Conservation (phyloP, 2,113 vertebrate species). For the Callorhinus ursinus region DNA sequence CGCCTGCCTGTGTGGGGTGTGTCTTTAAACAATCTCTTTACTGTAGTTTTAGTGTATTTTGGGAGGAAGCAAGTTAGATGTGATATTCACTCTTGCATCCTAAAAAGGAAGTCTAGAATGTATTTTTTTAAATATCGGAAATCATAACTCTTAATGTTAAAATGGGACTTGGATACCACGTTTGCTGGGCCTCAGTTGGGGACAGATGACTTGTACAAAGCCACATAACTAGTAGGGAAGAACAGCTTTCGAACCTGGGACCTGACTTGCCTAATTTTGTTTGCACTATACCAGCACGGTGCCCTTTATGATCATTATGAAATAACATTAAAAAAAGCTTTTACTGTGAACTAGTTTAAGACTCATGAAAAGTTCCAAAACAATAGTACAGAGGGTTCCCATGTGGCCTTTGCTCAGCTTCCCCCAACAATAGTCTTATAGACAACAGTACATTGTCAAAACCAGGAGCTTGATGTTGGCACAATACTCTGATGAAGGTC, state of each 20-base stretch:
- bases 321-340: not conserved
- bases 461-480: not conserved
- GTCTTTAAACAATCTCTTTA: not conserved
- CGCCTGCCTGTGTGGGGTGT: not conserved
- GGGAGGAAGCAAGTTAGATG: not conserved
- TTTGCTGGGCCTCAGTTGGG: not conserved
- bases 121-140: not conserved
- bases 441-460: not conserved
- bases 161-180: not conserved
- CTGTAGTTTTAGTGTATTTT: not conserved
- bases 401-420: not conserved
- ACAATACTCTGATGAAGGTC: not conserved
- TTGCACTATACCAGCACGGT: accelerated
- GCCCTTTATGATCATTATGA: not conserved
- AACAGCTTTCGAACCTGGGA: not conserved
- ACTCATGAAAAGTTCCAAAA: not conserved
- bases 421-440: not conserved
- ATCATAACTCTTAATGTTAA: not conserved
- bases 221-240: not conserved
- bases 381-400: not conserved
- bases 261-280: not conserved
- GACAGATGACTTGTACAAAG: not conserved
- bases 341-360: not conserved
- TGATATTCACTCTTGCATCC: not conserved
- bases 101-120: not conserved